Evolutionary conservation across 37 sponge, comb jelly and placozoan genomes (phyloP).

Genomic region (Tethya wilhelma): DNA sequence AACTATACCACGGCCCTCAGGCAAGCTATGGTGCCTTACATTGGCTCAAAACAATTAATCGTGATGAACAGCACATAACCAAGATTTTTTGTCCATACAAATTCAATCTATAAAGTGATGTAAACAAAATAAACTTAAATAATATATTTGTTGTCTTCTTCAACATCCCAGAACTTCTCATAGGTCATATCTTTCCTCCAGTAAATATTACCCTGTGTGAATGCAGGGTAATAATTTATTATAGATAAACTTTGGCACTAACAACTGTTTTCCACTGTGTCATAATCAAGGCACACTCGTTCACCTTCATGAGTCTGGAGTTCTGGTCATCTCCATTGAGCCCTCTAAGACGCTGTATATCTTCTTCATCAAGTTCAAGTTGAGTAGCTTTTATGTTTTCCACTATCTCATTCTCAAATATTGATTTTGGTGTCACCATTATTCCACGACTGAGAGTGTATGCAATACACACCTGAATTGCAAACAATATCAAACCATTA

Average conservation of each 20-base stretch:
- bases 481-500: background rate
- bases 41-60: slow-evolving; percentile 52
- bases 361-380: slow-evolving; percentile 64
- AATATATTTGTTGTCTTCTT: slow-evolving; percentile 53
- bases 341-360: slow-evolving; percentile 62
- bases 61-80: no score
- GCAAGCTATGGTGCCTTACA: slow-evolving; percentile 50
- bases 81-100: no score
- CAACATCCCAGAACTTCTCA: slow-evolving; percentile 69
- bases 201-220: no score
- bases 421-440: slow-evolving; percentile 76
- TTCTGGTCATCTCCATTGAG: background rate
- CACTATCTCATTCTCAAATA: slow-evolving; percentile 50
- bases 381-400: slow-evolving; percentile 67
- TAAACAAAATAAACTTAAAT: no score
- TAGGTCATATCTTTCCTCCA: background rate
- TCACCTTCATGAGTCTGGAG: background rate
- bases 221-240: no score
- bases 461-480: slow-evolving; percentile 46
- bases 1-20: slow-evolving; percentile 36
- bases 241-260: no score
- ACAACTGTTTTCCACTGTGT: no score
- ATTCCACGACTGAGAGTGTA: slow-evolving; percentile 60
- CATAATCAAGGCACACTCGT: no score
- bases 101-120: no score